These are phyloP conservation scores for Suricata suricatta DNA, from an alignment of 2,113 vertebrate species.

Conservation along the genomic window DNA sequence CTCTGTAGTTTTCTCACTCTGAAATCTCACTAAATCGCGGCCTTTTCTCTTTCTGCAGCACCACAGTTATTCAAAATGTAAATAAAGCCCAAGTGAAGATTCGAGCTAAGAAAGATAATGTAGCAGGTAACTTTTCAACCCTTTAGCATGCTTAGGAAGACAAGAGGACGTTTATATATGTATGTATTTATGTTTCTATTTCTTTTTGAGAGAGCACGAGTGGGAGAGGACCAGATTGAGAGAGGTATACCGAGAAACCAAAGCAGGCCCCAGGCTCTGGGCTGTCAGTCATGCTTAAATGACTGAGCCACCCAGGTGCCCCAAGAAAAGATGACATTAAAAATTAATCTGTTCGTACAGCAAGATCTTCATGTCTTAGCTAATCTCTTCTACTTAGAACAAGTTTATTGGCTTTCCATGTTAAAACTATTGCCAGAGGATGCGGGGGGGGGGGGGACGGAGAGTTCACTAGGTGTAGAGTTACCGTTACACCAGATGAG, in stretches of 20 bases:
- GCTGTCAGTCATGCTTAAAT: no score
- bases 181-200: no score
- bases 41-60: conserved; percentile 85
- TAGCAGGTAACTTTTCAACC: conserved; percentile 90
- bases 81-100: conserved; percentile 99
- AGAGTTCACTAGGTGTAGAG: neutral
- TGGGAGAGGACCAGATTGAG: no score
- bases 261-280: no score
- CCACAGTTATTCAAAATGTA: conserved; percentile 98
- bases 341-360: neutral
- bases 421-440: neutral
- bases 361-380: neutral
- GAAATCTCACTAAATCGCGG: neutral
- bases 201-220: no score
- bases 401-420: conserved; percentile 4
- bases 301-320: no score
- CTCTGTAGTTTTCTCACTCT: neutral
- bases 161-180: neutral
- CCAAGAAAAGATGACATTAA: neutral
- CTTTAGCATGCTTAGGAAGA: neutral
- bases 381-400: conserved; percentile 1
- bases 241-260: no score
- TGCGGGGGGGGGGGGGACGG: neutral
- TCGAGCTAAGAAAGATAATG: conserved; percentile 97
- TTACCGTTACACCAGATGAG: neutral